A percentile compares a stretch with the other conserved stretches of the same genome.
These are phyloP conservation scores for Chaetorhynchus papuensis DNA, from an alignment of 2,113 vertebrate genomes.

Conservation along the genomic window DNA sequence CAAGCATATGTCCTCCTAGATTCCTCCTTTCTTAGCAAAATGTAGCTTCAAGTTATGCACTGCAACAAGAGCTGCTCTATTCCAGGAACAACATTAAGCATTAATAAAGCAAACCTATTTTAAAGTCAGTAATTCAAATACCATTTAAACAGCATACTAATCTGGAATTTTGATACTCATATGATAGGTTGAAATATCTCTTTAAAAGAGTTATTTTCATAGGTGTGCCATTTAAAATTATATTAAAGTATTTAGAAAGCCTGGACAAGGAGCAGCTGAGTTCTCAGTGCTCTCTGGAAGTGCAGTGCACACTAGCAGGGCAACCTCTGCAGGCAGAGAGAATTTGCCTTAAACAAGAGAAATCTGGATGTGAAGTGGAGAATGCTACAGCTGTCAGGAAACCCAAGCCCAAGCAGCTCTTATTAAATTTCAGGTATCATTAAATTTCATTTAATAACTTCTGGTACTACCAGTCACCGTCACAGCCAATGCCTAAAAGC, in stretches of 20 bases:
- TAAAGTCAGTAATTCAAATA: not conserved
- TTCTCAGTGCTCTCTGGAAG: not conserved
- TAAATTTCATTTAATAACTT: not conserved
- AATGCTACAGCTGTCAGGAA: not conserved
- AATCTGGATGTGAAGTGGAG: not conserved
- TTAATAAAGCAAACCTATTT: not conserved
- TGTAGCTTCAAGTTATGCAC: not conserved
- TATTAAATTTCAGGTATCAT: not conserved
- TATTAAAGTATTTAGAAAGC: not conserved
- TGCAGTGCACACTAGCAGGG: rapidly evolving
- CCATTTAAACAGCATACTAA: not conserved
- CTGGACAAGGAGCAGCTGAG: not conserved
- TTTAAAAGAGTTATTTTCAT: not conserved
- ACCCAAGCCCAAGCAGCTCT: not conserved
- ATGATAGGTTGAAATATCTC: not conserved
- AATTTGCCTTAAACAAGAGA: not conserved
- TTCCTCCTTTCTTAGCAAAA: not conserved
- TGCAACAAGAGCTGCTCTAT: not conserved
- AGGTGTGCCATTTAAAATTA: not conserved
- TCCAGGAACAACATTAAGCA: not conserved
- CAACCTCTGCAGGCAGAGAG: not conserved
- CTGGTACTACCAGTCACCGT: not conserved
- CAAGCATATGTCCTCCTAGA: not conserved
- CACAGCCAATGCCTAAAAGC: not conserved
- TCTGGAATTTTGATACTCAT: not conserved